Evolutionary conservation across 2,888 invertebrate species (phyloP).

Genomic region (Rhagonycha fulva): DNA sequence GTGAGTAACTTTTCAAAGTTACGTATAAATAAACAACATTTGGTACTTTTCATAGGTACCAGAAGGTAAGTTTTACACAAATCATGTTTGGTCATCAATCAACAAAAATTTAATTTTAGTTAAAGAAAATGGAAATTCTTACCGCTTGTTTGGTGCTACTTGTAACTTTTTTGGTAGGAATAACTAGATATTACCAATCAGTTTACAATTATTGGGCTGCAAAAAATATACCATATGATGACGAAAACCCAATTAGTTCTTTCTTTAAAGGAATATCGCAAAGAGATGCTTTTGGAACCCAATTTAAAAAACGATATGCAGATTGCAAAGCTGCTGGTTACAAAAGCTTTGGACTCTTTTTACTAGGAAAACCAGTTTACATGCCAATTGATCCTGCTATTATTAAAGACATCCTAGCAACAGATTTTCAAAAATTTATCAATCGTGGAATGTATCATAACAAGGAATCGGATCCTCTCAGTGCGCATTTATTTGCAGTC

Average conservation of each 20-base stretch:
- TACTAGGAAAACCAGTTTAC: not conserved
- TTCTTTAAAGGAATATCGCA: not conserved
- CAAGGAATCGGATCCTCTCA: slow-evolving; percentile 60
- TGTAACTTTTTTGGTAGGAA: not conserved
- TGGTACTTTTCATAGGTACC: too few species aligned
- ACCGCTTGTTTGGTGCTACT: not conserved
- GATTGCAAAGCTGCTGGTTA: not conserved
- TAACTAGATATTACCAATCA: not conserved
- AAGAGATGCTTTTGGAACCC: not conserved
- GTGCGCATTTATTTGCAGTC: slow-evolving; percentile 60
- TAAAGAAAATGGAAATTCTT: not conserved
- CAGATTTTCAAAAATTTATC: slow-evolving; percentile 62
- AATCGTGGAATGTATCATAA: slow-evolving; percentile 63
- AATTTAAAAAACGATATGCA: not conserved
- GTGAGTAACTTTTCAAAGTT: too few species aligned
- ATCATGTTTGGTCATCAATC: too few species aligned
- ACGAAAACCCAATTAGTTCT: not conserved
- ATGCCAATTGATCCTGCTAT: not conserved
- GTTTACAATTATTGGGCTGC: not conserved
- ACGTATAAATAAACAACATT: too few species aligned
- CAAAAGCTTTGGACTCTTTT: not conserved
- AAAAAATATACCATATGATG: not conserved
- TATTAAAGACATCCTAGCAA: slow-evolving; percentile 54
- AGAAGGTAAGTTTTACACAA: too few species aligned
- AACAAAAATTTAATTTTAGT: not conserved